Conservation (phyloP, 2,113 vertebrate species). For the Panurus biarmicus region DNA sequence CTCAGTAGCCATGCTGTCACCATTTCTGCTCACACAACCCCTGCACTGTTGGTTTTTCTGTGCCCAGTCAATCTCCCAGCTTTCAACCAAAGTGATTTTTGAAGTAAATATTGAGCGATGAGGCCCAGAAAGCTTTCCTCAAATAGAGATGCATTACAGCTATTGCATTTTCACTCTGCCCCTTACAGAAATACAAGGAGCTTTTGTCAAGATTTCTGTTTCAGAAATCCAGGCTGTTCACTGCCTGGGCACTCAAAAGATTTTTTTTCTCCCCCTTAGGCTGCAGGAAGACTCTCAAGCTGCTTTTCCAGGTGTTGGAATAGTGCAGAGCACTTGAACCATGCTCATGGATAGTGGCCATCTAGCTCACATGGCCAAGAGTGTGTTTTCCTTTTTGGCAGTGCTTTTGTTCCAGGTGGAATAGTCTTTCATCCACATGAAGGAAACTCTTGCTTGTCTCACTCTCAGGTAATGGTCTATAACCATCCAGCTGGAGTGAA, state of each 20-base stretch:
- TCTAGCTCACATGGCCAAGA: neutral
- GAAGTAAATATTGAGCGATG: neutral
- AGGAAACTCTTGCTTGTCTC: constrained; percentile 31
- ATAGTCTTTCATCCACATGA: neutral
- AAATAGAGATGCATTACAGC: neutral
- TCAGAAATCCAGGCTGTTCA: neutral
- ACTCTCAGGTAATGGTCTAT: neutral
- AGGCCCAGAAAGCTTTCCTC: neutral
- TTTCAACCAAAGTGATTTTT: neutral
- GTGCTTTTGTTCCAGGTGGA: constrained; percentile 54
- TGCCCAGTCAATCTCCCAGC: neutral
- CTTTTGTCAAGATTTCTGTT: neutral
- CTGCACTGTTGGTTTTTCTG: neutral
- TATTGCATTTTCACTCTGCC: neutral
- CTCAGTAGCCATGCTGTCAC: neutral
- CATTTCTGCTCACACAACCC: neutral
- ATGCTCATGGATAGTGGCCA: constrained; percentile 24
- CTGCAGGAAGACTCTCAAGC: neutral
- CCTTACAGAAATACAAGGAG: neutral
- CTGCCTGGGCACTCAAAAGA: neutral
- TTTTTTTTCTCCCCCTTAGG: neutral
- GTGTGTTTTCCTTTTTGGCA: constrained; percentile 16
- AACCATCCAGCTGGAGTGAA: neutral
- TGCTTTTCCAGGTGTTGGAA: constrained; percentile 60
- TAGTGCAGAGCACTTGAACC: constrained; percentile 25